phyloP scores from a whole-genome alignment of 2,113 vertebrate species.

The Oncorhynchus kisutch region DNA sequence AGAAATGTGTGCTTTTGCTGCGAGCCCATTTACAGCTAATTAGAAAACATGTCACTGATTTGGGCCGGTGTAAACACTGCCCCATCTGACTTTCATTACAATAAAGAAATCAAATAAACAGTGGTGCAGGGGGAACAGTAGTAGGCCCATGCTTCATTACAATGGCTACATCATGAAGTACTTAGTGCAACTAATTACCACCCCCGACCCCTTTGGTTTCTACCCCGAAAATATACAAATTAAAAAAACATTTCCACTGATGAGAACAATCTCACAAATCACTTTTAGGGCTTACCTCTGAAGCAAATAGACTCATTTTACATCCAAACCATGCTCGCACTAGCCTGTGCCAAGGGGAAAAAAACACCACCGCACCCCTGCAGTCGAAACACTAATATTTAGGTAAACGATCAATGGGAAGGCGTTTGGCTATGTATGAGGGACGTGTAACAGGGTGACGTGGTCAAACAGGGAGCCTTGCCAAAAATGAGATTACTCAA shows the following conservation, averaged over 20 bases:
- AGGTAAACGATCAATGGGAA: slow-evolving; percentile 21
- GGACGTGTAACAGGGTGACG: slow-evolving; percentile 17
- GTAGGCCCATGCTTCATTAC: slow-evolving; percentile 71
- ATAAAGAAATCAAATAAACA: slow-evolving; percentile 89
- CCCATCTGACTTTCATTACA: slow-evolving; percentile 92
- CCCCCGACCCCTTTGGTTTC: slow-evolving; percentile 60
- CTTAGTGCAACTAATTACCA: slow-evolving; percentile 76
- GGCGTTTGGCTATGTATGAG: not conserved
- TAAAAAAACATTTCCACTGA: slow-evolving; percentile 73
- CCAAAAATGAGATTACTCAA: slow-evolving; percentile 11
- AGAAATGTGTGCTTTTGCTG: slow-evolving; percentile 32
- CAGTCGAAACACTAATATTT: slow-evolving; percentile 2
- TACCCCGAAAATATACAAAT: slow-evolving; percentile 76
- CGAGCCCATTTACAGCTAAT: slow-evolving; percentile 67
- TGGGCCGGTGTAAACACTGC: slow-evolving; percentile 80
- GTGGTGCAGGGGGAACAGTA: slow-evolving; percentile 75
- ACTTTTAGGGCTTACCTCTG: slow-evolving; percentile 6
- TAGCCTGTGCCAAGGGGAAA: not conserved
- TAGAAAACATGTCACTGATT: slow-evolving; percentile 72
- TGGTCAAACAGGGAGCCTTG: slow-evolving; percentile 12
- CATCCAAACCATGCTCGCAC: not conserved
- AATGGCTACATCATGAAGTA: slow-evolving; percentile 73
- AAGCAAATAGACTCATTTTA: not conserved
- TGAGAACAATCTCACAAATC: slow-evolving; percentile 53
- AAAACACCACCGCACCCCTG: not conserved